A percentile compares a stretch with the other conserved stretches of the same genome.
phyloP scores from a whole-genome alignment of 2,797 vertebrate species.

The Urocyon cinereoargenteus region DNA sequence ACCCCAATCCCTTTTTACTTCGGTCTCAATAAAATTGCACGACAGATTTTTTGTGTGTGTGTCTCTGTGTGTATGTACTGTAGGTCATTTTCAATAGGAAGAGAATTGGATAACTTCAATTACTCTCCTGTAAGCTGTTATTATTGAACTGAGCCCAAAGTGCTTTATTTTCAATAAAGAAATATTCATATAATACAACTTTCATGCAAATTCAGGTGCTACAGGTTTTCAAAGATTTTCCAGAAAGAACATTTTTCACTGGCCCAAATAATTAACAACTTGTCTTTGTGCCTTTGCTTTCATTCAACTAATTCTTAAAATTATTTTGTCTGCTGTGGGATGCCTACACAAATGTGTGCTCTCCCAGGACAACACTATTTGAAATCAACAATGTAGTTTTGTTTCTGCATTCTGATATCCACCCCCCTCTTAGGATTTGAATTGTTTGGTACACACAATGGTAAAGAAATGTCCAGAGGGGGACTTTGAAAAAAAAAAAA shows the following conservation, averaged over 20 bases:
- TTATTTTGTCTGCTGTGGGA: conserved; percentile 35
- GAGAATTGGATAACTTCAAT: conserved; percentile 86
- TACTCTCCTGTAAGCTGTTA: conserved; percentile 85
- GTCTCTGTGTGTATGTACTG: conserved; percentile 82
- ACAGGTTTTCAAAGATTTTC: conserved; percentile 78
- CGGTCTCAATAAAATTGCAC: conserved; percentile 85
- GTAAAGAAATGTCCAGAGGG: conserved; percentile 44
- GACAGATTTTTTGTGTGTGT: conserved; percentile 75
- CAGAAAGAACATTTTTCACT: conserved; percentile 73
- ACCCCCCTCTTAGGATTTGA: conserved; percentile 43
- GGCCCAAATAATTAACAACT: conserved; percentile 71
- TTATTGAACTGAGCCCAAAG: conserved; percentile 80
- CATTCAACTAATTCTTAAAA: conserved; percentile 67
- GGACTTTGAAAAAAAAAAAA: conserved; percentile 30
- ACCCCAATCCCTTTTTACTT: conserved; percentile 86
- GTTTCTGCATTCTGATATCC: conserved; percentile 55
- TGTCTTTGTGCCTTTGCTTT: conserved; percentile 76
- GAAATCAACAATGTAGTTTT: conserved; percentile 67
- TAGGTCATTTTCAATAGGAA: conserved; percentile 86
- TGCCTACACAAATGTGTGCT: conserved; percentile 24
- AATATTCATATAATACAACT: conserved; percentile 80
- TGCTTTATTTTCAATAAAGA: conserved; percentile 86
- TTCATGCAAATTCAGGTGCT: conserved; percentile 80
- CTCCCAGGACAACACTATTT: conserved; percentile 68
- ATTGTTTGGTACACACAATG: conserved; percentile 65